Base-by-base conservation (phyloP, 1,140 invertebrate genomes). In the Eumaeus atala region DNA sequence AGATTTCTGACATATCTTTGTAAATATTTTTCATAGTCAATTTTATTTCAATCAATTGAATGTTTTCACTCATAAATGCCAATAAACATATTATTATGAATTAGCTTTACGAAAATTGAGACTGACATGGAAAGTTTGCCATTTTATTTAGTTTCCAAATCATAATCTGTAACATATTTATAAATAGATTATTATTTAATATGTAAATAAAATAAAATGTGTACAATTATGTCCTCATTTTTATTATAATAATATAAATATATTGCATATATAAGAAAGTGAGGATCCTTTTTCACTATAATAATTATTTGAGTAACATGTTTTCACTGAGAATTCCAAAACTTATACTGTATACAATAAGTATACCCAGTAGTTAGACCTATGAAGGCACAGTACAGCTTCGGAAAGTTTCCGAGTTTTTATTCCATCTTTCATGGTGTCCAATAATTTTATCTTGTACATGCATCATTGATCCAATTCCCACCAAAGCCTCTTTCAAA, bases 391-490 rank as follows among this genome's bases (percentile, higher is more conserved):
- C 93, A 93, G 76, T 93, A 92, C 34, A 95, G 88, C 69, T 95
- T 95, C 44, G 89, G 87, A 58, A 95, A 87, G 78, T 93, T 91
- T 84, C 1, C 94, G 67, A 33, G 93, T 93, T 79, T 94, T 93
- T 9, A 89, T 72, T 54, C 89, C 85, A 28, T 88, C 78, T 44
- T 91, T 86, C 35, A 66, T 66, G 6, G 54, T 72, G 16, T 87
- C 82, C 8, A 79, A 60, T 12, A 70, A 72, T 42, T 78, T 69
- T 49, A 89, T 87, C 58, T 73, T 77, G 47, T 87, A 78, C 87
- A 93, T 92, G 91, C 91, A 75, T 95, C 93, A 56, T 90, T 91
- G 0, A 94, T 72, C 95, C 95, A 95, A 74, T 95, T 95, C 61
- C 91, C 87, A 0, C 95, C 89, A 1, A 95, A 84, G 51, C 95